Base-by-base conservation (phyloP, 2,888 invertebrate species). In the Oscheius sp. region DNA sequence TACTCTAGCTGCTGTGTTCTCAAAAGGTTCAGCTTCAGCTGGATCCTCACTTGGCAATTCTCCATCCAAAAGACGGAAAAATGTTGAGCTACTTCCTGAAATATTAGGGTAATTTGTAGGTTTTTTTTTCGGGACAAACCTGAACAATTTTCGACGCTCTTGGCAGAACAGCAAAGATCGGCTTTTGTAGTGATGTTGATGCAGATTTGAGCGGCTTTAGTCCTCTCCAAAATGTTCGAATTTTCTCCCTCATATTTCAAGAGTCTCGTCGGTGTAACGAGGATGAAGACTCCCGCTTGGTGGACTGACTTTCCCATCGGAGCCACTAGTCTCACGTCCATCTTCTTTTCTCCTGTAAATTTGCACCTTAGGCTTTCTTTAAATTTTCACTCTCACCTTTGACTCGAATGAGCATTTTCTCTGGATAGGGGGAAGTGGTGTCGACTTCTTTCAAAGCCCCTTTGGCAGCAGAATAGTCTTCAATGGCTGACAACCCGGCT, bases 141-240 rank as follows among this genome's bases (percentile, higher is more conserved):
- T 3, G 76, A 76, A 12, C 73, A 77, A 8, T 69, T 70, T 31
- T 73, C 74, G 20, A 74, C 52, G n/a, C 71, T 42, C 29, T 69
- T 69, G 3, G 81, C 81, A 2, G 50, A 8, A 33, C 80, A 80
- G 23, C 69, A 68, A 17, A 84, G 64, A 69, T 84, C 82, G n/a
- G 74, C 67, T 23, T 76, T 76, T 33, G 81, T 74, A 1, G 74
- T 55, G 23, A 84, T 75, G 8, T 74, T 74, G 34, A 75, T 78
- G 29, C 80, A 79, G 6, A 84, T 67, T 71, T 82, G 83, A 15
- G 79, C 69, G 10, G 81, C 80, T 75, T 81, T 82, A 0, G 80
- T 79, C 39, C 71, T 75, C 53, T 82, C 83, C 42, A 79, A 39
- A 34, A 82, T 76, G 20, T 74, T 78, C 12, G 78, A 72, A 20